A percentile compares a stretch with the other conserved stretches of the same genome.
Evolutionary conservation across 2,797 vertebrate species (phyloP).

Genomic region (Hozukius guyotensis): DNA sequence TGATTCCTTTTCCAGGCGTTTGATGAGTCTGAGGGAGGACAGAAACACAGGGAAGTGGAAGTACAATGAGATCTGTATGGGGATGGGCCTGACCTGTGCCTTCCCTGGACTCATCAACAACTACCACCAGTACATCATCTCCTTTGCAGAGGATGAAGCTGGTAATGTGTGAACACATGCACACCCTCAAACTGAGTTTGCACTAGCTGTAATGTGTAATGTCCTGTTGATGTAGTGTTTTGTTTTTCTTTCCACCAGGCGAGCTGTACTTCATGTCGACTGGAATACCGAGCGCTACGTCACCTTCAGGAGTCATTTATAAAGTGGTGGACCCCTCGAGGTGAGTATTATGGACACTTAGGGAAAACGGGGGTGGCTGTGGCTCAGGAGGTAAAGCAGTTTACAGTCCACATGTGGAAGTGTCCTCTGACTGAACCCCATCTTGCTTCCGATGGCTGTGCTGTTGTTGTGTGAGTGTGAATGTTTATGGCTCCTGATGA

Average conservation of each 20-base stretch:
- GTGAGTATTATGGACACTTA: slow-evolving; percentile 36
- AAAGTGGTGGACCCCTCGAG: slow-evolving; percentile 94
- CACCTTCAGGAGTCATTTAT: slow-evolving; percentile 89
- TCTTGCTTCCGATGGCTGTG: too few species aligned
- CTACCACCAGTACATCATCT: slow-evolving; percentile 94
- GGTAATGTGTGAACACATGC: slow-evolving; percentile 76
- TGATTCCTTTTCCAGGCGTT: slow-evolving; percentile 77
- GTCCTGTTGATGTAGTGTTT: not conserved
- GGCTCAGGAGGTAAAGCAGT: too few species aligned
- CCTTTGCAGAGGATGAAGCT: slow-evolving; percentile 95
- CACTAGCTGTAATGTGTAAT: not conserved
- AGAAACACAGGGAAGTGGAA: slow-evolving; percentile 82
- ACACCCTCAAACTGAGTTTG: not conserved
- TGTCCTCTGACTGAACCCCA: too few species aligned
- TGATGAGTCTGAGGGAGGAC: slow-evolving; percentile 94
- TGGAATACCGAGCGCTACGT: slow-evolving; percentile 87
- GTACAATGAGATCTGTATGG: slow-evolving; percentile 96
- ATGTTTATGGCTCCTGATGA: too few species aligned
- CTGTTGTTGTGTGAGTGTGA: too few species aligned
- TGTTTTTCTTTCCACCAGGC: slow-evolving; percentile 75
- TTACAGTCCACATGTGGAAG: too few species aligned
- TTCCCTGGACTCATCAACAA: slow-evolving; percentile 96
- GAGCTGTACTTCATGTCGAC: slow-evolving; percentile 98
- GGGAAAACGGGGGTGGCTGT: too few species aligned
- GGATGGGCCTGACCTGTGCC: slow-evolving; percentile 88